These are phyloP conservation scores for Agelaius phoeniceus DNA, from an alignment of 2,113 vertebrate species.

Conservation along the genomic window DNA sequence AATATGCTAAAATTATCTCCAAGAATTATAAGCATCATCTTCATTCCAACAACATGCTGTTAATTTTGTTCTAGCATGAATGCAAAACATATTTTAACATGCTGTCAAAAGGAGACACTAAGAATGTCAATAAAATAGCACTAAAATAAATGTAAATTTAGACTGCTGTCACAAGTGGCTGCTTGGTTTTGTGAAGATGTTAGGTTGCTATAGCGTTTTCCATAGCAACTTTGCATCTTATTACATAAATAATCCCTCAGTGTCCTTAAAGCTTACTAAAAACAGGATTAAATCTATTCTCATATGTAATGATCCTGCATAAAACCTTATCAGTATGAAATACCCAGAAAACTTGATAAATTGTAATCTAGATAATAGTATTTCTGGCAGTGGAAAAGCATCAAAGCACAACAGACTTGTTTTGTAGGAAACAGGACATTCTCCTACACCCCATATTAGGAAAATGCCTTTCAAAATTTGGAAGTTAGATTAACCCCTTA, in stretches of 20 bases:
- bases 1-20: constrained; percentile 41
- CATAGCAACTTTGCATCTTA: constrained; percentile 85
- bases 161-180: constrained; percentile 81
- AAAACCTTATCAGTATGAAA: constrained; percentile 75
- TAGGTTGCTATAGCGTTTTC: constrained; percentile 81
- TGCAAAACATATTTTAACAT: constrained; percentile 78
- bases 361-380: constrained; percentile 67
- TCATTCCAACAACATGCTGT: constrained; percentile 64
- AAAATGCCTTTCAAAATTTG: background rate
- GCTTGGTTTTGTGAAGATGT: constrained; percentile 78
- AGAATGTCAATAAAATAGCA: constrained; percentile 81
- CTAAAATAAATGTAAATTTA: constrained; percentile 84
- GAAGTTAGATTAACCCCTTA: background rate
- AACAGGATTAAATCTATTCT: constrained; percentile 79
- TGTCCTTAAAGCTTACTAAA: constrained; percentile 78
- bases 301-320: constrained; percentile 73
- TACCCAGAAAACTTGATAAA: constrained; percentile 68
- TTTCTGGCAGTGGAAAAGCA: constrained; percentile 39
- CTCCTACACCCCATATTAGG: background rate
- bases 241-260: constrained; percentile 80
- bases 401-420: background rate
- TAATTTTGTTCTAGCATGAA: constrained; percentile 76
- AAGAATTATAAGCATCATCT: constrained; percentile 66
- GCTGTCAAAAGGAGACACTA: constrained; percentile 79
- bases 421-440: background rate